These are phyloP conservation scores for Sclerodermus sp. DNA, from an alignment of 2,888 invertebrate genomes.

Conservation along the genomic window DNA sequence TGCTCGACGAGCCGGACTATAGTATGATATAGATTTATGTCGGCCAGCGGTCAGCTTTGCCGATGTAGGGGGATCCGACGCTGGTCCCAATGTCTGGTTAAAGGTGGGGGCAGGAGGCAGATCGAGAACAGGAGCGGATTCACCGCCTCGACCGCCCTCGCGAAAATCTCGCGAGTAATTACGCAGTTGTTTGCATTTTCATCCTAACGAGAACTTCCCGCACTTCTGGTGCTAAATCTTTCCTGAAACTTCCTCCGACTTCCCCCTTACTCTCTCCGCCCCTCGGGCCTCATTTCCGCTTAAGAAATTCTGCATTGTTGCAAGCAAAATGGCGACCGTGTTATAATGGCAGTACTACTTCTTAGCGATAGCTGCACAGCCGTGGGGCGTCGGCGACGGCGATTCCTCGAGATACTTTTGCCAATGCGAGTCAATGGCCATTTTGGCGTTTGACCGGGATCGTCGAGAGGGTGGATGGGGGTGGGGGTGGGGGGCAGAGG, in stretches of 20 bases:
- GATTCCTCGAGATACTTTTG: too few species aligned
- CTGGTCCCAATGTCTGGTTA: not conserved
- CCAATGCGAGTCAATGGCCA: too few species aligned
- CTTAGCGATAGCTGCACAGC: too few species aligned
- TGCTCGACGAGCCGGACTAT: slow-evolving; percentile 13
- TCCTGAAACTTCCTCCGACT: too few species aligned
- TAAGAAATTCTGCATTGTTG: not conserved
- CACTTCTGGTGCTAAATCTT: not conserved
- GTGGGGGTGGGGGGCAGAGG: slow-evolving; percentile 1
- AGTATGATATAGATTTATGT: slow-evolving; percentile 47
- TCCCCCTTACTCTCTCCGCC: not conserved
- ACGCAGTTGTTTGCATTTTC: slow-evolving; percentile 2
- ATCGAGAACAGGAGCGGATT: slow-evolving; percentile 19
- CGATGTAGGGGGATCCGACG: slow-evolving; percentile 19
- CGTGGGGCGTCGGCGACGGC: too few species aligned
- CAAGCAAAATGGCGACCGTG: slow-evolving; percentile 9
- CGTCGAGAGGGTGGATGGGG: not conserved
- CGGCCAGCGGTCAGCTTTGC: slow-evolving; percentile 19
- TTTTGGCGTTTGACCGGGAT: too few species aligned
- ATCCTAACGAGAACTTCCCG: not conserved
- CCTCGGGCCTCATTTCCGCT: not conserved
- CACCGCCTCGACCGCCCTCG: slow-evolving; percentile 11
- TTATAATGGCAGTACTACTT: slow-evolving; percentile 3
- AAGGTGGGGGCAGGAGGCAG: slow-evolving; percentile 2
- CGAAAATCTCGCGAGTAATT: not conserved